Evolutionary conservation across 2,888 invertebrate genomes (phyloP), one percentile per base, ranked within the genome.

Genomic region (Heliconius sara): DNA sequence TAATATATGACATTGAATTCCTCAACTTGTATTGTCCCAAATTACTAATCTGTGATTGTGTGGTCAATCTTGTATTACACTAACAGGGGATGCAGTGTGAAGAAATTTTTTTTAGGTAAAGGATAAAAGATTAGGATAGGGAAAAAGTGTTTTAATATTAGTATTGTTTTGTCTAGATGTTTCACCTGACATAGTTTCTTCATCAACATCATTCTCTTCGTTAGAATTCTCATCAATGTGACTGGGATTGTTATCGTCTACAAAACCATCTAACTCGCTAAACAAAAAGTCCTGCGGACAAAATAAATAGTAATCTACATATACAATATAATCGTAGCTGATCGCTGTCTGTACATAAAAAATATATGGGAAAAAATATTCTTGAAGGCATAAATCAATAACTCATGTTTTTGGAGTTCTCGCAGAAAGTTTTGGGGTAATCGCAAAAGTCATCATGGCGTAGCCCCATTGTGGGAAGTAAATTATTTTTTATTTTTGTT

Each of bases 181-280:
- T 88, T 95, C 95, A 96, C 97, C 97, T 84, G 97, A 97, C 96
- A 98, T 97, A 5, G 97, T 97, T 91, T 98, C 98, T 84, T 98
- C 97, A 88, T 98, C 98, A 0, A 98, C 97, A 87, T 98, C 98
- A 88, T 98, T 98, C 89, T 98, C 98, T 88, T 98, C 98, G 85
- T 96, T 97, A 6, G 96, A 97, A 89, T 96, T 96, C 67, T 96
- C 96, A 83, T 96, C 97, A n/a, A 95, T 92, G 81, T 95, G 95
- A 81, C 94, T 93, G 3, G 90, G 89, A 84, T 95, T 96, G 79
- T 92, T 92, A 67, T 97, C 96, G 82, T 96, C 96, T 72, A 96
- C 93, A 82, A 96, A 96, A 79, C 96, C 96, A 85, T 97, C 97
- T n/a, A 96, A 92, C 86, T 97, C 97, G 86, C 96, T 96, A 88